phyloP scores from a whole-genome alignment of 2,888 invertebrate genomes.

The Cheilosia soror region DNA sequence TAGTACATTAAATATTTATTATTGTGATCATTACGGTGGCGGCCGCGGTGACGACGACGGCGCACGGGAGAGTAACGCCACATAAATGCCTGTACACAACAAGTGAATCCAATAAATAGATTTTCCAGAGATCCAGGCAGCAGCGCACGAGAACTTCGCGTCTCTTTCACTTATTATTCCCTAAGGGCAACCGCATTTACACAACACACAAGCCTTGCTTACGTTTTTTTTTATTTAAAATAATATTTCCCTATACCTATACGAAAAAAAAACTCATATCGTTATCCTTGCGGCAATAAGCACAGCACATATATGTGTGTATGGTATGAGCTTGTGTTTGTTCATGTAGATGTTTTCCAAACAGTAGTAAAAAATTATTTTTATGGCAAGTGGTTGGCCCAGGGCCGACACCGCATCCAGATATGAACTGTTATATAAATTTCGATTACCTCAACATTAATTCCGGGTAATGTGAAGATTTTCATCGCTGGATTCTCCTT shows the following conservation, averaged over 20 bases:
- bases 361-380: slow-evolving; percentile 51
- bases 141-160: neutral
- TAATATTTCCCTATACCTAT: slow-evolving; percentile 51
- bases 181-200: slow-evolving; percentile 31
- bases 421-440: slow-evolving; percentile 67
- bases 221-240: slow-evolving; percentile 60
- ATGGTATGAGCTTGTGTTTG: neutral
- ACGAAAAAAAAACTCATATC: slow-evolving; percentile 35
- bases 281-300: slow-evolving; percentile 62
- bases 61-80: neutral
- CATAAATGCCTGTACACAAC: slow-evolving; percentile 43
- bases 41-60: neutral
- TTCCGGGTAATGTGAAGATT: slow-evolving; percentile 88
- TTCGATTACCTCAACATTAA: slow-evolving; percentile 91
- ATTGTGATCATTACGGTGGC: slow-evolving; percentile 49
- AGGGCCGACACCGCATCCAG: slow-evolving; percentile 2
- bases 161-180: slow-evolving; percentile 47
- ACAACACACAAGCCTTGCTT: slow-evolving; percentile 11
- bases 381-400: slow-evolving; percentile 27
- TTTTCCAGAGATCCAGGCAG: slow-evolving; percentile 1
- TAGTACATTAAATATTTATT: slow-evolving; percentile 72
- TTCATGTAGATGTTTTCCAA: slow-evolving; percentile 14
- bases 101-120: slow-evolving; percentile 62
- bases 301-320: slow-evolving; percentile 28
- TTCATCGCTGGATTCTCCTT: slow-evolving; percentile 89